Conservation (phyloP, 2,888 invertebrate species). For the Eristalis tenax region DNA sequence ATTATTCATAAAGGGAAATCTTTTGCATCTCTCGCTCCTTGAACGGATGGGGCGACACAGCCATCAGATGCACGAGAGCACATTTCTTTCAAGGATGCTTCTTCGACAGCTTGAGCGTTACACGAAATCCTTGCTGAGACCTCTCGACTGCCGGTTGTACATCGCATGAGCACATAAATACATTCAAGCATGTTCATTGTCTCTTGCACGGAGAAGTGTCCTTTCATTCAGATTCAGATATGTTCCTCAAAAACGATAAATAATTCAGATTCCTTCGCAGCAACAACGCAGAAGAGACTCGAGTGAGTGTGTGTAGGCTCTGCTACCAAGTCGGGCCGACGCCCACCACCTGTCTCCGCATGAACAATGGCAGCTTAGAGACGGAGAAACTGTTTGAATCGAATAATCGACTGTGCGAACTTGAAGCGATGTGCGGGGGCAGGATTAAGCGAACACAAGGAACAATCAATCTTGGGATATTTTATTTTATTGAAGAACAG, state of each 20-base stretch:
- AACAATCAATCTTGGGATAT: constrained; percentile 22
- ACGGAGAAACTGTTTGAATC: constrained; percentile 1
- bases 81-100: constrained; percentile 8
- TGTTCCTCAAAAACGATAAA: constrained; percentile 30
- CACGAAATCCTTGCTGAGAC: constrained; percentile 8
- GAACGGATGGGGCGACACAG: neutral
- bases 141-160: neutral
- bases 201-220: neutral
- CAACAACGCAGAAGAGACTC: neutral
- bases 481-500: neutral
- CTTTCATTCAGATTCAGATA: constrained; percentile 19
- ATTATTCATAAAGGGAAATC: constrained; percentile 1
- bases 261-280: constrained; percentile 23
- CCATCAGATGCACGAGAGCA: neutral
- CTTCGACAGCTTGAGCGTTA: constrained; percentile 11
- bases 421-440: neutral
- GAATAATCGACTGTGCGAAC: constrained; percentile 33
- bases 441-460: no score
- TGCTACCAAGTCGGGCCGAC: neutral
- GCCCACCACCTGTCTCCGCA: neutral
- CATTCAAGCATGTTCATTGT: neutral
- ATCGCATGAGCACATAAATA: neutral
- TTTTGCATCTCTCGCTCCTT: neutral
- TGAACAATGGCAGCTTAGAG: constrained; percentile 9
- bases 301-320: neutral